A percentile compares a stretch with the other conserved stretches of the same genome.
These are phyloP conservation scores for Prolemur simus DNA, from an alignment of 2,113 vertebrate genomes.

Conservation along the genomic window DNA sequence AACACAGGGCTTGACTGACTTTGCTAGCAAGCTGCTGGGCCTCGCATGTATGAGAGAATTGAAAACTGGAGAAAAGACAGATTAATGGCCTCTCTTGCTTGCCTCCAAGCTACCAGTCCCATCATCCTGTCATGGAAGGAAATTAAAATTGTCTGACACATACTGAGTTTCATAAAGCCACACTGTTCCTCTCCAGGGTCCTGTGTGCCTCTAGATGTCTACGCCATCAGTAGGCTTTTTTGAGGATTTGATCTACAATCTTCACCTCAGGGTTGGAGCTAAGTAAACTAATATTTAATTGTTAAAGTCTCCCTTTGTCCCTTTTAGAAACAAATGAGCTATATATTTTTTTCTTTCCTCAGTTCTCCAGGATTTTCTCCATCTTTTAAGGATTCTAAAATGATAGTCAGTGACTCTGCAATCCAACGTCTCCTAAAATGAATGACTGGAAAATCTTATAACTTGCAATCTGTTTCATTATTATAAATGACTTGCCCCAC, in stretches of 20 bases:
- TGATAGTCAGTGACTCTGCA: background rate
- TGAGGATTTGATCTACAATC: background rate
- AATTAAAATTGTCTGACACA: conserved; percentile 66
- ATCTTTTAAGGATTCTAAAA: conserved; percentile 34
- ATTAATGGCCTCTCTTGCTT: conserved; percentile 53
- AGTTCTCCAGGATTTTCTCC: background rate
- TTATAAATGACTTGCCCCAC: background rate
- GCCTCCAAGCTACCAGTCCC: conserved; percentile 20
- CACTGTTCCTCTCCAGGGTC: background rate
- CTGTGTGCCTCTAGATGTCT: background rate
- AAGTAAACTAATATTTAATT: conserved; percentile 37
- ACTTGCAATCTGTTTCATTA: conserved; percentile 18
- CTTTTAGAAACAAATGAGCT: conserved; percentile 10
- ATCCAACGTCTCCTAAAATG: background rate
- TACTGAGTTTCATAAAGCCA: conserved; percentile 48
- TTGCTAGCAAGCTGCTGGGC: conserved; percentile 2
- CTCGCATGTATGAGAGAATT: conserved; percentile 4
- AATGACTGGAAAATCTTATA: background rate
- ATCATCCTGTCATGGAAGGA: conserved; percentile 47
- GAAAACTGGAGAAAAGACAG: conserved; percentile 56
- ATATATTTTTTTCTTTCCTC: background rate
- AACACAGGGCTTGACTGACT: background rate
- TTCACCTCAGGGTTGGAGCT: background rate
- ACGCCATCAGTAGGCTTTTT: background rate
- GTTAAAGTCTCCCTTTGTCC: background rate